These are phyloP conservation scores for Anhinga anhinga DNA, from an alignment of 2,113 vertebrate species.

Conservation along the genomic window DNA sequence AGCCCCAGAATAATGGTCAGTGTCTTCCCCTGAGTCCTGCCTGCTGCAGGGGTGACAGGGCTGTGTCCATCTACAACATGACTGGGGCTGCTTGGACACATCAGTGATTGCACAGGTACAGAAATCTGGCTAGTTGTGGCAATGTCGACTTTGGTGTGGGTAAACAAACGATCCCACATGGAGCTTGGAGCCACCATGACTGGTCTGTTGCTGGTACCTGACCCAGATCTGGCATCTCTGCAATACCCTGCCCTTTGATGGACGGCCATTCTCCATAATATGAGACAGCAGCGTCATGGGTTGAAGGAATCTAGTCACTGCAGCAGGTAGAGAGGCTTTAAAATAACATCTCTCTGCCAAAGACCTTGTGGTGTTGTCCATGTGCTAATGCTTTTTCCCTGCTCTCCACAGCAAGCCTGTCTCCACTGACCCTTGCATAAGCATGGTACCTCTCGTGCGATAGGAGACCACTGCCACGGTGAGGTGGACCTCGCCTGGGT, in stretches of 20 bases:
- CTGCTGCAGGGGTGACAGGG: background rate
- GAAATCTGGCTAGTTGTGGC: background rate
- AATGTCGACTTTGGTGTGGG: background rate
- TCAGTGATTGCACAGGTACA: background rate
- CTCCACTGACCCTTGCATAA: background rate
- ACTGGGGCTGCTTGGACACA: background rate
- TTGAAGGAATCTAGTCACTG: background rate
- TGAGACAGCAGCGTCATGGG: background rate
- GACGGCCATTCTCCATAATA: background rate
- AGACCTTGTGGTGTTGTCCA: background rate
- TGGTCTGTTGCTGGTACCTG: background rate
- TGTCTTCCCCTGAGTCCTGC: background rate
- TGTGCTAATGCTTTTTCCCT: background rate
- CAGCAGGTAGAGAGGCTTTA: background rate
- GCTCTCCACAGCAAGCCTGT: background rate
- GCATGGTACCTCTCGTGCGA: conserved; percentile 81
- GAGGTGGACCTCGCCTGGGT: conserved; percentile 92
- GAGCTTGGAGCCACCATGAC: background rate
- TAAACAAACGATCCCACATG: background rate
- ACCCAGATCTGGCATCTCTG: background rate
- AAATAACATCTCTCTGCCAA: background rate
- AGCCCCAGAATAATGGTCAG: background rate
- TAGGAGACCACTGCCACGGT: conserved; percentile 96
- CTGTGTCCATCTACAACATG: background rate
- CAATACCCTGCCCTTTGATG: background rate